Conservation (phyloP, 2,797 vertebrate species). For the Gobionotothen gibberifrons region DNA sequence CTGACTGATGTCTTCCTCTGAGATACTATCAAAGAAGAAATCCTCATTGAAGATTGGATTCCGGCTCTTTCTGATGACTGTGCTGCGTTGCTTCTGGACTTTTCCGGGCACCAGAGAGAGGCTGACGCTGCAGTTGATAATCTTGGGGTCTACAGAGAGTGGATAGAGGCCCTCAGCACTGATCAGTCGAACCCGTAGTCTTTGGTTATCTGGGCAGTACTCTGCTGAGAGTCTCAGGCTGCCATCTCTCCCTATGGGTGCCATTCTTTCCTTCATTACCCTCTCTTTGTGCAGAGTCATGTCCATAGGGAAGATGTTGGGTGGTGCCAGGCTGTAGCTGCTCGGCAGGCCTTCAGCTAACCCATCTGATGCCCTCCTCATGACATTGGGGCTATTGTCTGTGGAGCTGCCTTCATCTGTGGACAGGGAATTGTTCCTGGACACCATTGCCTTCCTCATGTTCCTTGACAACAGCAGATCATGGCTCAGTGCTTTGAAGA, state of each 20-base stretch:
- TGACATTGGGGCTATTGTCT: slow-evolving; percentile 90
- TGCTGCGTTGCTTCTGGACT: slow-evolving; percentile 89
- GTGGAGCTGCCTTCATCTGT: slow-evolving; percentile 93
- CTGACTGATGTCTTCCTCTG: slow-evolving; percentile 83
- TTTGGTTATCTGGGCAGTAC: slow-evolving; percentile 85
- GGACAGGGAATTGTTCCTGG: slow-evolving; percentile 90
- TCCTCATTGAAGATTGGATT: slow-evolving; percentile 93
- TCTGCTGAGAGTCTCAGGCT: slow-evolving; percentile 87
- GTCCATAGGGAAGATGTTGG: slow-evolving; percentile 84
- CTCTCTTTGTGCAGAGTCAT: slow-evolving; percentile 80
- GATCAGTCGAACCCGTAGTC: slow-evolving; percentile 90
- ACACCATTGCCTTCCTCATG: slow-evolving; percentile 79
- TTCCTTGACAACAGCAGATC: slow-evolving; percentile 85
- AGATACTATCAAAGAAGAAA: slow-evolving; percentile 90
- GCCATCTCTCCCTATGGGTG: slow-evolving; percentile 83
- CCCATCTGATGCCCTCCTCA: slow-evolving; percentile 86
- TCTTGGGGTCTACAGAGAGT: slow-evolving; percentile 83
- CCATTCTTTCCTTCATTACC: slow-evolving; percentile 81
- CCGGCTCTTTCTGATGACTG: slow-evolving; percentile 89
- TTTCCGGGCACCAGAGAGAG: slow-evolving; percentile 88
- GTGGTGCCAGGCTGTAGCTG: slow-evolving; percentile 79
- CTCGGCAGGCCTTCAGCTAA: slow-evolving; percentile 72
- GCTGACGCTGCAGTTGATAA: slow-evolving; percentile 89
- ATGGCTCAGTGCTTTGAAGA: slow-evolving; percentile 87
- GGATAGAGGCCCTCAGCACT: slow-evolving; percentile 87